Evolutionary conservation across 64 coral and sea anemone genomes (phyloP).

Genomic region (Catalaphyllia jardinei): DNA sequence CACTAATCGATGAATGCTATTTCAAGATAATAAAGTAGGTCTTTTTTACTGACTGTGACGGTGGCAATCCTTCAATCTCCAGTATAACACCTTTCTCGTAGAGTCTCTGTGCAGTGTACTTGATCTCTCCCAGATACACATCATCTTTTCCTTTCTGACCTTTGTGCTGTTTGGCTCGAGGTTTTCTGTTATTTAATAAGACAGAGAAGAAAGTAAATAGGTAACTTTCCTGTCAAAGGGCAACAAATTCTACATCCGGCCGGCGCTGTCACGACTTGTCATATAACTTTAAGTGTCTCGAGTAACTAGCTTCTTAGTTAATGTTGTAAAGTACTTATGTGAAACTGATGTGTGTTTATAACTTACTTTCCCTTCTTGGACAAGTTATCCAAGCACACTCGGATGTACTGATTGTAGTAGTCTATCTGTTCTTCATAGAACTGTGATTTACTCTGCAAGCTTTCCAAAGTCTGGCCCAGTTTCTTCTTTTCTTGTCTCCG

Average conservation of each 20-base stretch:
- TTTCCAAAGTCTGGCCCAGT: conserved; percentile 87
- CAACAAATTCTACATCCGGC: no score
- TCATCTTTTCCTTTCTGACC: conserved; percentile 82
- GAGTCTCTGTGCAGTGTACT: conserved; percentile 94
- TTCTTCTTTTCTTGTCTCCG: conserved; percentile 93
- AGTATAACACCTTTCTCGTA: conserved; percentile 96
- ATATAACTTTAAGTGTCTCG: no score
- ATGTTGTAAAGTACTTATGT: no score
- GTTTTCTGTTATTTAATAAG: conserved; percentile 23
- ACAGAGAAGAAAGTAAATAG: not conserved
- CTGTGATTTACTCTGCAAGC: conserved; percentile 89
- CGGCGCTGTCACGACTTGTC: not conserved
- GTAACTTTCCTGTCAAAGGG: not conserved
- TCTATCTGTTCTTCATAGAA: conserved; percentile 99
- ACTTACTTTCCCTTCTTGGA: conserved; percentile 95
- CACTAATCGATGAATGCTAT: no score
- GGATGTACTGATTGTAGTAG: conserved; percentile 97
- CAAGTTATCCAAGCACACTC: conserved; percentile 90
- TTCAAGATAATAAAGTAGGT: not conserved
- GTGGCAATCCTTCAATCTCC: conserved; percentile 94
- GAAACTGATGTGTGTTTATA: not conserved
- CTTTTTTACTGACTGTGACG: conserved; percentile 74
- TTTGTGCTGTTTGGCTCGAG: conserved; percentile 44
- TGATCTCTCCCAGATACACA: conserved; percentile 79
- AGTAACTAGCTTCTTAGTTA: no score